Percentiles rank a stretch among this genome's conserved stretches.
Conservation (phyloP, 2,113 vertebrate species). For the Muntiacus reevesi region DNA sequence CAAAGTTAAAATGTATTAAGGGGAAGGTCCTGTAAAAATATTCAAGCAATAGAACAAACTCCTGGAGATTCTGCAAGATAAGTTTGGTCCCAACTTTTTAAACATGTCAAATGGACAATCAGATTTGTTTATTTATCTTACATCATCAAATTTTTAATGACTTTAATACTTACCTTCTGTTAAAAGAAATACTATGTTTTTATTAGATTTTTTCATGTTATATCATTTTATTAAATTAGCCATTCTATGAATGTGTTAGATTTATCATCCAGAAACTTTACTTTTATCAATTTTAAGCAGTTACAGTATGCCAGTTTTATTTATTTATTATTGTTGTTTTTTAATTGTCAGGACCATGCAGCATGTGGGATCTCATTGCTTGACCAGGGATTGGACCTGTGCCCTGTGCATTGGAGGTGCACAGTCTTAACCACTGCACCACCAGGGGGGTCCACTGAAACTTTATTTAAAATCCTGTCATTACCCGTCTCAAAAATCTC, state of each 20-base stretch:
- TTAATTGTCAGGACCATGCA: background rate
- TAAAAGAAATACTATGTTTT: background rate
- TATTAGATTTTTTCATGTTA: background rate
- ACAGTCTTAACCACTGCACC: background rate
- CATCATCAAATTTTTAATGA: background rate
- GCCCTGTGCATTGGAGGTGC: background rate
- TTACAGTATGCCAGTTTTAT: background rate
- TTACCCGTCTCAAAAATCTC: background rate
- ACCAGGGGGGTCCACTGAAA: background rate
- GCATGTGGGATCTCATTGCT: background rate
- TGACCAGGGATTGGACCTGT: background rate
- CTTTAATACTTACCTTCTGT: background rate
- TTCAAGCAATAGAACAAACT: background rate
- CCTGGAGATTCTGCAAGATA: background rate
- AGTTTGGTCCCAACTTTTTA: background rate
- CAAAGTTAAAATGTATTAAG: background rate
- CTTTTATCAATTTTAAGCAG: background rate
- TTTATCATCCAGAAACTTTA: background rate
- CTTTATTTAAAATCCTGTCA: background rate
- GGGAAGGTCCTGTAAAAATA: background rate
- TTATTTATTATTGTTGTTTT: background rate
- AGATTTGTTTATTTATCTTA: background rate
- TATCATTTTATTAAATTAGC: background rate
- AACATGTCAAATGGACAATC: background rate
- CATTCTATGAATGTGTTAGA: background rate